Base-by-base conservation (phyloP, 2,113 vertebrate genomes). In the Platysternon megacephalum region DNA sequence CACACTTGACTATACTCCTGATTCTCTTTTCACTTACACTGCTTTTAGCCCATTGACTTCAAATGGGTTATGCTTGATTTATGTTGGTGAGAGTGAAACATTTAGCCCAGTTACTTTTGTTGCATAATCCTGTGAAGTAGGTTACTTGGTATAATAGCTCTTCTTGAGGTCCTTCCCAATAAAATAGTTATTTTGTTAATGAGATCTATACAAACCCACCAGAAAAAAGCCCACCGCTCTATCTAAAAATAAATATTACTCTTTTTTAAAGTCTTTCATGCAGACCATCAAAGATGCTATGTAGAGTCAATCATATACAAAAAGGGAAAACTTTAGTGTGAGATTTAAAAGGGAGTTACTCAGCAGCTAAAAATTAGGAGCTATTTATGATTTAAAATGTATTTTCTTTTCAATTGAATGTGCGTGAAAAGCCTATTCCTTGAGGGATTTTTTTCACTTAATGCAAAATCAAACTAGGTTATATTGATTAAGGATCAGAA, bases 21-120 rank as follows among this genome's bases (percentile, higher is more conserved):
- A 91, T 76, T 53, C 76, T 91, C 78, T 53, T 97, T 83, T 95
- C 52, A 2, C 80, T 82, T 93, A 24, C 80, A 87, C 0, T 42
- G 3, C 88, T 93, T 93, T 94, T 95, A 74, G 39, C 39, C 9
- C 72, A 74, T 95, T 91, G 88, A n/a, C 91, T 97, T 95, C 85
- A 35, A 6, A 94, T 93, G 95, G 95, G 97, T 95, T 96, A 97
- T 95, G 74, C 86, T 52, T 79, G 28, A 93, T 94, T 94, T 97
- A 44, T 83, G n/a, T 94, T 83, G 85, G 56, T 32, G 14, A 39
- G 94, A 97, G 93, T 88, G 92, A 93, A 96, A 97, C 96, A 96
- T 92, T 81, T 8, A 79, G 92, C 87, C 83, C 87, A 93, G 86
- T 84, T 91, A 72, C 74, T 95, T 86, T 79, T 86, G 5, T 22